Percentiles rank a stretch among this genome's conserved stretches.
These are phyloP conservation scores for Scaptomyza caliginosa DNA, from an alignment of 2,888 invertebrate genomes.

Conservation along the genomic window DNA sequence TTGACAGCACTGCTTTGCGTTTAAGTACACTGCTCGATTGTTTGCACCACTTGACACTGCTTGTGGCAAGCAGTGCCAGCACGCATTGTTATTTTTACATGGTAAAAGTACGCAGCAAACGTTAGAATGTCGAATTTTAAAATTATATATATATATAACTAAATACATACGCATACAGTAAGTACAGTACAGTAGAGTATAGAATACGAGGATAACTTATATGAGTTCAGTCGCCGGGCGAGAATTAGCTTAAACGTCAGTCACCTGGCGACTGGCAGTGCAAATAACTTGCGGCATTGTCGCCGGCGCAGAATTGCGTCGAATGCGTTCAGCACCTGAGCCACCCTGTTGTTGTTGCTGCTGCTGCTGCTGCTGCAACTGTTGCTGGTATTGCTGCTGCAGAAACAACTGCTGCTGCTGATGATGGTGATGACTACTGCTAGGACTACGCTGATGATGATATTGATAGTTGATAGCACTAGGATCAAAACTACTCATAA, in stretches of 20 bases:
- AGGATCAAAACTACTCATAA: constrained; percentile 68
- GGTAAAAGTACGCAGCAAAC: constrained; percentile 48
- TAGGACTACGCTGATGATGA: constrained; percentile 62
- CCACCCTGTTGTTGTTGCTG: constrained; percentile 38
- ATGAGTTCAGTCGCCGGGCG: constrained; percentile 77
- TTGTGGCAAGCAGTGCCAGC: constrained; percentile 37
- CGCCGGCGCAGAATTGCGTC: constrained; percentile 71
- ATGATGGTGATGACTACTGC: constrained; percentile 62
- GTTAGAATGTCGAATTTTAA: constrained; percentile 41
- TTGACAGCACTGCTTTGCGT: constrained; percentile 1
- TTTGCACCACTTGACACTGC: constrained; percentile 24
- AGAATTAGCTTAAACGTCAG: constrained; percentile 79
- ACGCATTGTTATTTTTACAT: constrained; percentile 45
- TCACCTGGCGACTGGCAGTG: constrained; percentile 83
- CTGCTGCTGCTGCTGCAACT: constrained; percentile 31
- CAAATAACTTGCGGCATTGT: constrained; percentile 68
- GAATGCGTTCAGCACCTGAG: constrained; percentile 39
- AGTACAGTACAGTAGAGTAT: constrained; percentile 9
- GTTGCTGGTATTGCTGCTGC: constrained; percentile 37
- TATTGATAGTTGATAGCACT: constrained; percentile 60
- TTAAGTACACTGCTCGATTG: constrained; percentile 27
- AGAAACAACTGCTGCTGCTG: constrained; percentile 25
- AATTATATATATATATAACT: constrained; percentile 15
- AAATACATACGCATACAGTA: constrained; percentile 16
- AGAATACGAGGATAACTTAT: constrained; percentile 57